Percentiles rank a stretch among this genome's conserved stretches.
These are phyloP conservation scores for Adineta ricciae DNA, from an alignment of 2,888 invertebrate genomes.

Conservation along the genomic window DNA sequence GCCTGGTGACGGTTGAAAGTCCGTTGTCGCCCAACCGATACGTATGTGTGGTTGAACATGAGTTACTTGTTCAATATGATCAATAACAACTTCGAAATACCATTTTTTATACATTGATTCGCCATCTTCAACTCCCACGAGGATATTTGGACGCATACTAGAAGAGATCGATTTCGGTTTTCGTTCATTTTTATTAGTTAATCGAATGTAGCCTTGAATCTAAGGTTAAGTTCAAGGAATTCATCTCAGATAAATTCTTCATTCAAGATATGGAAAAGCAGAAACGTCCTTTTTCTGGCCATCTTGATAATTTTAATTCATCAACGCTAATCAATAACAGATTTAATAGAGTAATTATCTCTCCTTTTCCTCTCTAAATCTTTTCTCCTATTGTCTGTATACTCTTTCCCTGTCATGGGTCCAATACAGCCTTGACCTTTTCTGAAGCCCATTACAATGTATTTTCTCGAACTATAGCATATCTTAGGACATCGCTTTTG, in stretches of 20 bases:
- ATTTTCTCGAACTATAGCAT: background rate
- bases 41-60: constrained; percentile 87
- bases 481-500: too few relatives aligned
- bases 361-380: background rate
- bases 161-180: constrained; percentile 16
- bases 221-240: background rate
- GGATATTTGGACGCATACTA: constrained; percentile 90
- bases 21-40: constrained; percentile 97
- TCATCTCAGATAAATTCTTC: background rate
- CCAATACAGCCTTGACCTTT: background rate
- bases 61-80: constrained; percentile 72
- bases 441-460: background rate
- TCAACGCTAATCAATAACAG: background rate
- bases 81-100: constrained; percentile 97
- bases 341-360: background rate
- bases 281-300: background rate
- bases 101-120: constrained; percentile 94
- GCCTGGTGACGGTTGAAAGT: constrained; percentile 76
- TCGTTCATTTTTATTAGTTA: background rate
- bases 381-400: background rate
- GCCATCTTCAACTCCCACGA: constrained; percentile 86
- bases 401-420: background rate
- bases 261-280: background rate
- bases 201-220: background rate
- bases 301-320: background rate